These are phyloP conservation scores for Ivindomyrus marchei DNA, from an alignment of 2,113 vertebrate genomes.

Conservation along the genomic window DNA sequence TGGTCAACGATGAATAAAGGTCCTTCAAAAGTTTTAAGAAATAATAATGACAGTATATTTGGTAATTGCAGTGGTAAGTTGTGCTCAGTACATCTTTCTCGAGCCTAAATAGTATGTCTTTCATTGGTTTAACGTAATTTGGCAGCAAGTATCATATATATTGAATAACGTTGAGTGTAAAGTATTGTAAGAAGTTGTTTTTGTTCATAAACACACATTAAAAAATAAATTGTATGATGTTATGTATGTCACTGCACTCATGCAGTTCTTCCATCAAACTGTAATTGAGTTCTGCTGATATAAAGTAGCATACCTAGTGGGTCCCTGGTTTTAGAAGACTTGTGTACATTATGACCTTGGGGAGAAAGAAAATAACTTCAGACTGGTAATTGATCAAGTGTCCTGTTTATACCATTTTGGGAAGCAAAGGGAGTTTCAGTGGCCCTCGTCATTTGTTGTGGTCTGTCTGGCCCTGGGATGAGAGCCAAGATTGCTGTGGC, in stretches of 20 bases:
- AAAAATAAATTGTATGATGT: neutral
- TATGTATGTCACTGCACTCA: neutral
- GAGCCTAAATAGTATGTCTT: neutral
- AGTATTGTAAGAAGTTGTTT: neutral
- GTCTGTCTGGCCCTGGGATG: neutral
- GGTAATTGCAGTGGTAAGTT: neutral
- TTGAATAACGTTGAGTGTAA: neutral
- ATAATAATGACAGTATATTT: neutral
- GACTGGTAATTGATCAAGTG: neutral
- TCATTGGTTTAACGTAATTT: neutral
- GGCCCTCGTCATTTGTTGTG: neutral
- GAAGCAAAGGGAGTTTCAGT: neutral
- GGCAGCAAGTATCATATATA: neutral
- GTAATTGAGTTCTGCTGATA: neutral
- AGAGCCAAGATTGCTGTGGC: neutral
- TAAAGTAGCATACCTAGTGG: neutral
- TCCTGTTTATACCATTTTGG: neutral
- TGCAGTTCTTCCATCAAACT: neutral
- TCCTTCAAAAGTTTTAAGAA: neutral
- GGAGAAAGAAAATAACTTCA: neutral
- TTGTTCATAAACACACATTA: neutral
- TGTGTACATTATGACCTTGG: neutral
- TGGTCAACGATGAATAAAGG: neutral
- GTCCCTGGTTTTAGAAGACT: neutral
- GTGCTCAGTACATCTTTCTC: neutral